These are phyloP conservation scores for Chromoteleia sp. DNA, from an alignment of 2,888 invertebrate genomes.

Conservation along the genomic window DNA sequence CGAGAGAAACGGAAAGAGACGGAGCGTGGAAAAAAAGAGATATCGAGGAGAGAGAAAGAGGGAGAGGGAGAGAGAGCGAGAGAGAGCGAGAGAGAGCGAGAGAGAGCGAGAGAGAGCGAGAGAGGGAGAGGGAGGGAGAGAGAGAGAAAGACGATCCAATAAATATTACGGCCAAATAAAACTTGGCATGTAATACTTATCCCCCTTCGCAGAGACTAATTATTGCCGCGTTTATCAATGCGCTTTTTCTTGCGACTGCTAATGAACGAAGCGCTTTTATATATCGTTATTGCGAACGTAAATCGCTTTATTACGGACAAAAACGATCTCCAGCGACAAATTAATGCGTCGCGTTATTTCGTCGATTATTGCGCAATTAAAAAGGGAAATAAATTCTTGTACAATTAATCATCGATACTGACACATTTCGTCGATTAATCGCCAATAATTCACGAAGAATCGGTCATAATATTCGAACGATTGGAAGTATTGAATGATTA, in stretches of 20 bases:
- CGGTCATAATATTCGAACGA: no score
- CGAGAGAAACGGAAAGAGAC: constrained; percentile 41
- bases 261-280: constrained; percentile 43
- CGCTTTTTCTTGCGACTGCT: constrained; percentile 34
- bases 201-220: constrained; percentile 22
- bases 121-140: constrained; percentile 51
- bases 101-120: constrained; percentile 36
- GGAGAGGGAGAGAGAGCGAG: constrained; percentile 61
- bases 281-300: constrained; percentile 38
- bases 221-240: constrained; percentile 47
- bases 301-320: constrained; percentile 34
- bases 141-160: neutral
- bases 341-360: constrained; percentile 4
- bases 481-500: no score
- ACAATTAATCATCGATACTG: no score
- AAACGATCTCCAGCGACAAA: constrained; percentile 32
- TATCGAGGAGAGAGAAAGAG: neutral
- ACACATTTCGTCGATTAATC: no score
- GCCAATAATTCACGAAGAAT: no score
- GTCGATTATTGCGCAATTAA: neutral
- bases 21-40: neutral
- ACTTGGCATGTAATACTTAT: constrained; percentile 13
- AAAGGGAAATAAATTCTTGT: neutral
- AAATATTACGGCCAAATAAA: constrained; percentile 27
- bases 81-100: constrained; percentile 39